Conservation (phyloP, 2,797 vertebrate species). For the Hafferia zeledoni region DNA sequence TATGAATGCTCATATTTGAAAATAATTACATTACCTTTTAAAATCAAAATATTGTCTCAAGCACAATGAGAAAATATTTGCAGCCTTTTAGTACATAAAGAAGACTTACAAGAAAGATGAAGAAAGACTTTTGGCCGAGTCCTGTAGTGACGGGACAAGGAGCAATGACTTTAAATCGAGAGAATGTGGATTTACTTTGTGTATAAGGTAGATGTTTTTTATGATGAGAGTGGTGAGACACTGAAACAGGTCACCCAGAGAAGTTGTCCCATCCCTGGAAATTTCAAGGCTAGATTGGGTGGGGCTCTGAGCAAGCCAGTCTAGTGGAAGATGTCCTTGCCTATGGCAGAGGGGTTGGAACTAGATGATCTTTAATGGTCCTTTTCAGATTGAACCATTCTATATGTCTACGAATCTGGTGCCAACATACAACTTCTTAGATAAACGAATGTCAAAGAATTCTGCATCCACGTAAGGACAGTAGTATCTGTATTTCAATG, state of each 20-base stretch:
- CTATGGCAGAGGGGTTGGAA: not conserved
- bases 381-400: not conserved
- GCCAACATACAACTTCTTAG: not conserved
- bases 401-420: not conserved
- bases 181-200: not conserved
- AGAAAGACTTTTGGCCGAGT: not conserved
- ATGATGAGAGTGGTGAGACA: not conserved
- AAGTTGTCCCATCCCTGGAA: not conserved
- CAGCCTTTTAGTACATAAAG: not conserved
- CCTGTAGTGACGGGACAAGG: not conserved
- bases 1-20: not conserved
- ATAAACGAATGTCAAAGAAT: not conserved
- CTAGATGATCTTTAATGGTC: not conserved
- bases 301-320: not conserved
- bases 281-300: not conserved
- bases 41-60: not conserved
- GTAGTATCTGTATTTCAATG: not conserved
- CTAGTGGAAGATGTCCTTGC: not conserved
- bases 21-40: not conserved
- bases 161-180: not conserved
- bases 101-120: not conserved
- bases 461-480: not conserved
- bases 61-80: not conserved
- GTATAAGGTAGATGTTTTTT: not conserved
- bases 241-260: too few species aligned